Evolutionary conservation across 2,113 vertebrate species (phyloP).

Genomic region (Mesoclemmys tuberculata): DNA sequence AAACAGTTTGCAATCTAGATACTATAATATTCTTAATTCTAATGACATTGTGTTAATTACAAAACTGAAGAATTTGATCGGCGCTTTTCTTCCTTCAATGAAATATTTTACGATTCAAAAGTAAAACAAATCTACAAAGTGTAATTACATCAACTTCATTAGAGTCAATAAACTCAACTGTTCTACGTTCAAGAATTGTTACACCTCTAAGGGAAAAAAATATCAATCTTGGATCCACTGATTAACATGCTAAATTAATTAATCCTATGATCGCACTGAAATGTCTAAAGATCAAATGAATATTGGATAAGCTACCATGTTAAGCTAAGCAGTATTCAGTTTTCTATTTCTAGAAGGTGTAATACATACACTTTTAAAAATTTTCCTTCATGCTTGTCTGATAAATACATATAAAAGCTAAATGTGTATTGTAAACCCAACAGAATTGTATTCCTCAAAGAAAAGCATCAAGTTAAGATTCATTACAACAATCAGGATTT

Average conservation of each 20-base stretch:
- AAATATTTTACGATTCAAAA: constrained; percentile 18
- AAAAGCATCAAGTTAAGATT: constrained; percentile 39
- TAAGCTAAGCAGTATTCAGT: constrained; percentile 46
- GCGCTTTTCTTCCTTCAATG: neutral
- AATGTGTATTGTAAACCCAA: neutral
- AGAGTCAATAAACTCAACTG: constrained; percentile 46
- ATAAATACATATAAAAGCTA: constrained; percentile 57
- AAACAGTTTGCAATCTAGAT: constrained; percentile 17
- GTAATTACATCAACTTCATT: constrained; percentile 55
- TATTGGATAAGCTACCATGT: constrained; percentile 65
- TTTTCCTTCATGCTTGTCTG: constrained; percentile 41
- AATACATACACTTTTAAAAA: neutral
- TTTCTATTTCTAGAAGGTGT: constrained; percentile 46
- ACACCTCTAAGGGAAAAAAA: neutral
- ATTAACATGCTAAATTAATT: constrained; percentile 71
- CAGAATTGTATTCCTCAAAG: neutral
- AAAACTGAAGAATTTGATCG: neutral
- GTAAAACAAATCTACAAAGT: constrained; percentile 49
- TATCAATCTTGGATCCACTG: constrained; percentile 48
- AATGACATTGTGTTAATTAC: constrained; percentile 36
- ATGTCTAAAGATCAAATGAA: constrained; percentile 55
- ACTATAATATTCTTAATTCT: constrained; percentile 25
- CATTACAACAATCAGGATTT: constrained; percentile 58
- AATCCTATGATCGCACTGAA: constrained; percentile 67
- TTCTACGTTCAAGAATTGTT: constrained; percentile 36